A percentile compares a stretch with the other conserved stretches of the same genome.
Evolutionary conservation across 1,140 invertebrate genomes (phyloP).

Genomic region (Drosophila mojavensis): DNA sequence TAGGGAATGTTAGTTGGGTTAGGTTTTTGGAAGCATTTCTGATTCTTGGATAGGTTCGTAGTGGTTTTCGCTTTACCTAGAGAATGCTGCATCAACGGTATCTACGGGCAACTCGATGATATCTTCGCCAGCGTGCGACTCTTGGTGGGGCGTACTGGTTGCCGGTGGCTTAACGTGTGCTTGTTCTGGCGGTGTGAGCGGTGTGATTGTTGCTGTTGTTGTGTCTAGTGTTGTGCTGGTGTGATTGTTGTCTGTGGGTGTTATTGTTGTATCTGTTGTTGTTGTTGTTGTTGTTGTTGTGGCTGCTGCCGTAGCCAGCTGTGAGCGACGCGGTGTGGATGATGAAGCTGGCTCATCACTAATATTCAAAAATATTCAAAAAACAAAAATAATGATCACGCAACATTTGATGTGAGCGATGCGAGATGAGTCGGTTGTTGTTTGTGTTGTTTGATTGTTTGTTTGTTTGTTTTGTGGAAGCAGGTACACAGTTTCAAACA

Average conservation of each 20-base stretch:
- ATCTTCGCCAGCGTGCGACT: constrained; percentile 63
- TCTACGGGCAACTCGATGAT: constrained; percentile 78
- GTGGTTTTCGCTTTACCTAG: constrained; percentile 66
- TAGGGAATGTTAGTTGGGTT: not conserved
- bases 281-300: constrained; percentile 43
- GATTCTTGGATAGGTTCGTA: not conserved
- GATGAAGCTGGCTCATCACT: constrained; percentile 70
- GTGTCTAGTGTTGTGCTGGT: constrained; percentile 70
- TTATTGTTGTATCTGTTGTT: constrained; percentile 40
- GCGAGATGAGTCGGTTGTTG: constrained; percentile 46
- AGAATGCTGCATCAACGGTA: constrained; percentile 71
- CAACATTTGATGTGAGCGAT: constrained; percentile 43
- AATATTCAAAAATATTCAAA: constrained; percentile 16
- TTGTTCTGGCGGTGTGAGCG: constrained; percentile 74
- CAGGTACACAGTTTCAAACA: constrained; percentile 70
- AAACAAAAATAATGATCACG: constrained; percentile 17
- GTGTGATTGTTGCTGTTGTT: constrained; percentile 70
- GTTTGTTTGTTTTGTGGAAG: constrained; percentile 51
- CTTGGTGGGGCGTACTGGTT: constrained; percentile 62
- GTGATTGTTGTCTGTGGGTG: constrained; percentile 47
- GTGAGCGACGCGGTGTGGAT: constrained; percentile 66
- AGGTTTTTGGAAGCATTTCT: not conserved
- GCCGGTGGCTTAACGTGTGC: constrained; percentile 52
- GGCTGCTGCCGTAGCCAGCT: constrained; percentile 30
- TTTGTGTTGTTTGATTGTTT: constrained; percentile 20